Conservation (phyloP, 1,140 invertebrate genomes). For the Cryptotermes secundus region DNA sequence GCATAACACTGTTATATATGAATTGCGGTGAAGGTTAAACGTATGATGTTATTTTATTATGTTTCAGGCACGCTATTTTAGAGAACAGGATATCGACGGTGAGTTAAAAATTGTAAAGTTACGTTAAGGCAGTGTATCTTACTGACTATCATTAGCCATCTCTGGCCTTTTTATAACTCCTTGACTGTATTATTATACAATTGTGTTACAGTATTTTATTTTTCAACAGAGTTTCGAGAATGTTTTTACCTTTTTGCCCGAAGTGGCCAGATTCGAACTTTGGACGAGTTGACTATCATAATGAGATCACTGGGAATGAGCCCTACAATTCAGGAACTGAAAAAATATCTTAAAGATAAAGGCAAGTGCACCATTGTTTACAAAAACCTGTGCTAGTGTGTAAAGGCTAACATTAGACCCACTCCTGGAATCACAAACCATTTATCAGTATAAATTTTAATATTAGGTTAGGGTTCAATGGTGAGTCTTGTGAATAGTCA, state of each 20-base stretch:
- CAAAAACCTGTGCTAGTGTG: too few species aligned
- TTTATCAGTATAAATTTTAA: too few species aligned
- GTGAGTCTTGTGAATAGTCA: too few species aligned
- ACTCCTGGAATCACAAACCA: too few species aligned
- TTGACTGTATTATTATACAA: slow-evolving; percentile 22
- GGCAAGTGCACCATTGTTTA: slow-evolving; percentile 46
- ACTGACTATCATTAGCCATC: slow-evolving; percentile 24
- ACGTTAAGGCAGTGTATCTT: too few species aligned
- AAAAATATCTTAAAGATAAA: slow-evolving; percentile 82
- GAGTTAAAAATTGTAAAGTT: slow-evolving; percentile 41
- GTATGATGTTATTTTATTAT: slow-evolving; percentile 32
- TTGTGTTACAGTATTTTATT: slow-evolving; percentile 32
- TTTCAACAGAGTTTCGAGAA: slow-evolving; percentile 83
- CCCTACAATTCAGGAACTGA: slow-evolving; percentile 87
- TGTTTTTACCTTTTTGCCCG: slow-evolving; percentile 92
- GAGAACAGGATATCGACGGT: slow-evolving; percentile 84
- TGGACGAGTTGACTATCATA: slow-evolving; percentile 89
- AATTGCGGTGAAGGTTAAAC: background rate
- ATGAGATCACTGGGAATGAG: slow-evolving; percentile 92
- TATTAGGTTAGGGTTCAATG: too few species aligned
- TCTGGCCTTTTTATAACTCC: slow-evolving; percentile 28
- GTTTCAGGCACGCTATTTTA: slow-evolving; percentile 75
- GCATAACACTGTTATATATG: background rate
- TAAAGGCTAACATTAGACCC: too few species aligned
- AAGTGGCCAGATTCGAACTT: slow-evolving; percentile 78